Evolutionary conservation across 2,888 invertebrate genomes (phyloP), one percentile per base, ranked within the genome.

Genomic region (Caenorhabditis macrosperma): DNA sequence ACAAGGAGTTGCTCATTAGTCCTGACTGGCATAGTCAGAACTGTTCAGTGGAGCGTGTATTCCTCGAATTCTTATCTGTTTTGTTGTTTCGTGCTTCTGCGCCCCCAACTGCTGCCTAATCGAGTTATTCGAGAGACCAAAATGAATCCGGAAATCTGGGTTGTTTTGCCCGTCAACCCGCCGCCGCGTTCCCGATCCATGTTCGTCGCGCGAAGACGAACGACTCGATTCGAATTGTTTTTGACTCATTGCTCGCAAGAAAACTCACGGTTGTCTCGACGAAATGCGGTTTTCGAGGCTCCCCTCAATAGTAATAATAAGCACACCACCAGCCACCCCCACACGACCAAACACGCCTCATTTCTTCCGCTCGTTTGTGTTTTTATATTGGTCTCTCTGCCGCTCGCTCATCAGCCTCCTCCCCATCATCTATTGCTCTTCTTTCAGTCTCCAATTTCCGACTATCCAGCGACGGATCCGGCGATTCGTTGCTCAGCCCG

Each of bases 391-490:
- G 35, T 33, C 52, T 52, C n/a, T n/a, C n/a, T n/a, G n/a, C n/a
- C n/a, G n/a, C n/a, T n/a, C n/a, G 24, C 22, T 54, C 54, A 30
- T 54, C 54, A 48, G n/a, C n/a, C n/a, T n/a, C n/a, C n/a, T 48
- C 26, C 12, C n/a, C 54, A 54, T 24, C 17, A 54, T 24, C 50
- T 50, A 28, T 30, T 55, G 35, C 55, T 50, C 15, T 15, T 17
- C 26, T 26, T 54, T 50, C 72, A 74, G 68, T 68, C 17, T 72
- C 66, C 24, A 79, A 69, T 41, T 77, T 77, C 46, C 81, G 77
- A 35, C 22, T 77, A 48, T 81, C 75, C 75, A 86, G 55, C 79
- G 88, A 54, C 81, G 86, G 57, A 52, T 75, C 75, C 41, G 79
- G 79, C n/a, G 79, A 79, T 33, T 79, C 79, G 26, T 24, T 79